Conservation (phyloP, 2,888 invertebrate genomes). For the Tipula helvola region DNA sequence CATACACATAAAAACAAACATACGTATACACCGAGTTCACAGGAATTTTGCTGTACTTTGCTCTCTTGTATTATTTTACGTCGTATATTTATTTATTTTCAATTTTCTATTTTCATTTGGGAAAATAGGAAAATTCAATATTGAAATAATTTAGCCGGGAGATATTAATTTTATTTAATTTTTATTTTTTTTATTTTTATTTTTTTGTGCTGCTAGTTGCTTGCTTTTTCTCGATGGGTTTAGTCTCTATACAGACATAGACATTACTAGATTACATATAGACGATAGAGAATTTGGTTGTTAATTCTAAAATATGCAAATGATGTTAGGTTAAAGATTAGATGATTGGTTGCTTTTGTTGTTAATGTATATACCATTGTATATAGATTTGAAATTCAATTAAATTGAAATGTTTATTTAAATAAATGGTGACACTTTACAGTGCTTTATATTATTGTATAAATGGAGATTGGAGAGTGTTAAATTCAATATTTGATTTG, state of each 20-base stretch:
- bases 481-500: neutral
- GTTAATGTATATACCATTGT: neutral
- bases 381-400: neutral
- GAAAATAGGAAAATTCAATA: neutral
- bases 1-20: neutral
- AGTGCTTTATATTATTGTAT: neutral
- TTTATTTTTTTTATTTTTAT: neutral
- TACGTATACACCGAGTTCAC: neutral
- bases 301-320: conserved; percentile 4
- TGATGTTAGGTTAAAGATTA: neutral
- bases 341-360: neutral
- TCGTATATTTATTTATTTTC: neutral
- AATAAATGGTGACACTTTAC: neutral
- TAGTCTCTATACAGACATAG: neutral
- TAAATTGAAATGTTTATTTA: neutral
- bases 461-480: neutral
- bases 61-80: neutral
- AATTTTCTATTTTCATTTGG: neutral
- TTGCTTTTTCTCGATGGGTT: neutral
- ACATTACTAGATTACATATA: neutral
- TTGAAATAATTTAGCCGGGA: neutral
- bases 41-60: neutral
- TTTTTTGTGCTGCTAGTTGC: neutral
- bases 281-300: neutral
- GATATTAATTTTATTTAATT: neutral